phyloP scores from a whole-genome alignment of 1,140 invertebrate genomes.

The Danaus plexippus region DNA sequence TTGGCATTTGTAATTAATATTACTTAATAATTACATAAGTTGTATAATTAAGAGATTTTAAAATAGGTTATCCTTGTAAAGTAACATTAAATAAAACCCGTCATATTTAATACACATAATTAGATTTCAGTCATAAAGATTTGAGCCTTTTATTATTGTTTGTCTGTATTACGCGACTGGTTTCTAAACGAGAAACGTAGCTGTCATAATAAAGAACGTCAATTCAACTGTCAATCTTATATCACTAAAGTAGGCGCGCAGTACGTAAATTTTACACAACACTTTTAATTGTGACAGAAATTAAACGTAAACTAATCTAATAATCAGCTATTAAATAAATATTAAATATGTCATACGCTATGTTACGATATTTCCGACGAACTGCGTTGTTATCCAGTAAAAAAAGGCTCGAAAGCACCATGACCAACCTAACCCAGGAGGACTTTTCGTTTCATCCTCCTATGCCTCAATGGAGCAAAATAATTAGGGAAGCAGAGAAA shows the following conservation, averaged over 20 bases:
- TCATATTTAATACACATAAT: no score
- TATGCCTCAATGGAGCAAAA: slow-evolving; percentile 56
- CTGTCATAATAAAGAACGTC: slow-evolving; percentile 45
- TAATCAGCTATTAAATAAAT: slow-evolving; percentile 16
- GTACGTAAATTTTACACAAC: slow-evolving; percentile 16
- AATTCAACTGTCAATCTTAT: slow-evolving; percentile 16
- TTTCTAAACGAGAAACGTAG: slow-evolving; percentile 26
- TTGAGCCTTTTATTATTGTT: no score
- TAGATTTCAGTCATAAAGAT: no score
- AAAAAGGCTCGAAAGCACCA: slow-evolving; percentile 48
- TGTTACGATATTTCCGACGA: slow-evolving; percentile 49
- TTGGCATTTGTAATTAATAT: no score
- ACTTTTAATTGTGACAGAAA: slow-evolving; percentile 24
- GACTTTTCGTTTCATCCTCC: slow-evolving; percentile 58
- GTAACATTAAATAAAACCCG: no score
- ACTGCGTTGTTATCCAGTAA: slow-evolving; percentile 40
- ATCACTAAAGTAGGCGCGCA: slow-evolving; percentile 28
- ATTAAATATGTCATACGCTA: slow-evolving; percentile 48
- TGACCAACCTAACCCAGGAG: slow-evolving; percentile 58
- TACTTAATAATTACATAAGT: no score
- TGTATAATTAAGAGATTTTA: no score
- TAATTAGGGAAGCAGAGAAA: slow-evolving; percentile 87
- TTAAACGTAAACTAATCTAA: slow-evolving; percentile 18
- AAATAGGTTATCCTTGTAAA: no score
- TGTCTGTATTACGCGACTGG: background rate